These are phyloP conservation scores for Onychorhynchus coronatus DNA, from an alignment of 2,113 vertebrate species.

Conservation along the genomic window DNA sequence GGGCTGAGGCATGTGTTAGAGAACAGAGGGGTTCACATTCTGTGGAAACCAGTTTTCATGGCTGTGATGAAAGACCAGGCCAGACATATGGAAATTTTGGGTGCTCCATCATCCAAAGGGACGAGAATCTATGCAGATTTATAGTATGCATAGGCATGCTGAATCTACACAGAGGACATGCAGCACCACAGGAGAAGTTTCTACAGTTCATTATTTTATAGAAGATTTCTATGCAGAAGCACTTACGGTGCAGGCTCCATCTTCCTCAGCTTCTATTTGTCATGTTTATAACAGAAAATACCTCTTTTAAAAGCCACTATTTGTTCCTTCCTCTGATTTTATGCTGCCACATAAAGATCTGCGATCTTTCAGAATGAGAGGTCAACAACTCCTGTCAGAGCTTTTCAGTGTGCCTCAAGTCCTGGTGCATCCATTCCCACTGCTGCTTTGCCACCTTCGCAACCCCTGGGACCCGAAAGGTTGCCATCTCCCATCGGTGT, in stretches of 20 bases:
- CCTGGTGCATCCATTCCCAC: not conserved
- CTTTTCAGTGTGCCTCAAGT: not conserved
- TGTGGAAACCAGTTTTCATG: not conserved
- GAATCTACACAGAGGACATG: not conserved
- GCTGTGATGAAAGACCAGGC: not conserved
- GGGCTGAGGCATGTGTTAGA: not conserved
- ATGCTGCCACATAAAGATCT: not conserved
- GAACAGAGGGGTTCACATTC: not conserved
- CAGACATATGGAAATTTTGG: not conserved
- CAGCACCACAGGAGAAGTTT: not conserved
- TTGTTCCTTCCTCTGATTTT: not conserved
- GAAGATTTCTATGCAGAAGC: not conserved
- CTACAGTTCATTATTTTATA: not conserved
- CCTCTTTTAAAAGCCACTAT: not conserved
- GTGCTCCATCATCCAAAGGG: not conserved
- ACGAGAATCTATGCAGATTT: not conserved
- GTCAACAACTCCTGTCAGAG: not conserved
- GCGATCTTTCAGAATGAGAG: not conserved
- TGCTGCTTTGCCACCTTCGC: not conserved
- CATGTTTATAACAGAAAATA: not conserved
- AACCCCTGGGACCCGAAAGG: not conserved
- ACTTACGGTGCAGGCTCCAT: not conserved
- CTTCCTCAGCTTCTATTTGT: not conserved
- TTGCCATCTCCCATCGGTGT: not conserved
- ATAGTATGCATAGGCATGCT: too few species aligned